Base-by-base conservation (phyloP, 1,140 invertebrate species). In the Lepidurus arcticus region DNA sequence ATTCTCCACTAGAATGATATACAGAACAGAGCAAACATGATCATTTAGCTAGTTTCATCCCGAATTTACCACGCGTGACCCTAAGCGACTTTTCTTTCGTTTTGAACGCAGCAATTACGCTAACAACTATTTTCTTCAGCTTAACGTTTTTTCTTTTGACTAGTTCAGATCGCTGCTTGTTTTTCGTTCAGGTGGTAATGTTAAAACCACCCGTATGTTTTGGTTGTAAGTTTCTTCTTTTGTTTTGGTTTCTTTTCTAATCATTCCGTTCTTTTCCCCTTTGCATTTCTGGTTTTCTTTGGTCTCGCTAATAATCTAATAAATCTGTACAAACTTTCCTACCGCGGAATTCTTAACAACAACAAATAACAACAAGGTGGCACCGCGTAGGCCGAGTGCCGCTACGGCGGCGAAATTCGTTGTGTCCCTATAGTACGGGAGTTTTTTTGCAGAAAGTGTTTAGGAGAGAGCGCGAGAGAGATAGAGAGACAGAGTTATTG, bases 331-430 rank as follows among this genome's bases (percentile, higher is more conserved):
- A 65, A 65, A 65, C 53, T 13, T 65, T 65, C 53, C 53, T 65
- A 65, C 53, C 53, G 53, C 53, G 53, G 16, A n/a, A 65, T n/a
- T 65, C 8, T 65, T 65, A 65, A 65, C 53, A 65, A 65, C 53
- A 65, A 65, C 53, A 65, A 65, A 65, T 65, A 65, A 65, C 53
- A 65, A 65, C 53, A 65, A 65, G 53, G 53, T 65, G 53, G 53
- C 53, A 65, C 53, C 53, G 53, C 53, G 53, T 65, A 65, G 53
- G 53, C 53, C 53, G 53, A 65, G 53, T 34, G 53, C 53, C 53
- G 53, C 53, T 65, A 65, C 53, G 21, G 53, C 53, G 53, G 53
- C 53, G 53, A 65, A 65, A 65, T 65, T 65, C 53, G 53, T 65
- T 65, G 53, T 65, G 53, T 65, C 53, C 53, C 53, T 65, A 65